These are phyloP conservation scores for Sylvilagus bachmani DNA, from an alignment of 2,113 vertebrate genomes.

Conservation along the genomic window DNA sequence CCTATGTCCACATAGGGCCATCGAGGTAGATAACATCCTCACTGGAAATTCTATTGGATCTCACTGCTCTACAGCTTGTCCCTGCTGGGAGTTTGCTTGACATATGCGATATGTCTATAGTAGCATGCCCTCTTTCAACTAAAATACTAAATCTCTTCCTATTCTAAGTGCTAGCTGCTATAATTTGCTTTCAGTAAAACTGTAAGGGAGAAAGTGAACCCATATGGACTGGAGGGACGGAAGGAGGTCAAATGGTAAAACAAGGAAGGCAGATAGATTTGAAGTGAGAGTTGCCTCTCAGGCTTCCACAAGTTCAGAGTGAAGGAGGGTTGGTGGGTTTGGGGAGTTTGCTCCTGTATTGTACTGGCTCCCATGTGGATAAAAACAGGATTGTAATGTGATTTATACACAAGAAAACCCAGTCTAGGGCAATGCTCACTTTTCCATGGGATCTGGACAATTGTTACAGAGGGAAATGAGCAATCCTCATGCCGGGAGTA, in stretches of 20 bases:
- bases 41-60: not conserved
- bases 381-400: not conserved
- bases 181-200: conserved; percentile 31
- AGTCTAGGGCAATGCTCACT: not conserved
- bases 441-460: not conserved
- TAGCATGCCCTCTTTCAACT: not conserved
- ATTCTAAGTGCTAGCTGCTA: not conserved
- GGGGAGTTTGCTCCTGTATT: not conserved
- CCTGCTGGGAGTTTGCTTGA: not conserved
- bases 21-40: not conserved
- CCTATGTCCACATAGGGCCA: not conserved
- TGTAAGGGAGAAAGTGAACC: not conserved
- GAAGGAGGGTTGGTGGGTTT: not conserved
- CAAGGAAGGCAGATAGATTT: not conserved
- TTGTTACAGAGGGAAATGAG: not conserved
- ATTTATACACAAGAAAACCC: not conserved
- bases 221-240: not conserved
- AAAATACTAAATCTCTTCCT: not conserved
- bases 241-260: not conserved
- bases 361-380: not conserved
- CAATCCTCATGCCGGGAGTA: not conserved
- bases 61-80: not conserved
- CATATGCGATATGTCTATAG: not conserved
- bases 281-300: not conserved
- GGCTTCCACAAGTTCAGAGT: fast-evolving